phyloP scores from a whole-genome alignment of 1,140 invertebrate species.

The Leptinotarsa undecemlineata region DNA sequence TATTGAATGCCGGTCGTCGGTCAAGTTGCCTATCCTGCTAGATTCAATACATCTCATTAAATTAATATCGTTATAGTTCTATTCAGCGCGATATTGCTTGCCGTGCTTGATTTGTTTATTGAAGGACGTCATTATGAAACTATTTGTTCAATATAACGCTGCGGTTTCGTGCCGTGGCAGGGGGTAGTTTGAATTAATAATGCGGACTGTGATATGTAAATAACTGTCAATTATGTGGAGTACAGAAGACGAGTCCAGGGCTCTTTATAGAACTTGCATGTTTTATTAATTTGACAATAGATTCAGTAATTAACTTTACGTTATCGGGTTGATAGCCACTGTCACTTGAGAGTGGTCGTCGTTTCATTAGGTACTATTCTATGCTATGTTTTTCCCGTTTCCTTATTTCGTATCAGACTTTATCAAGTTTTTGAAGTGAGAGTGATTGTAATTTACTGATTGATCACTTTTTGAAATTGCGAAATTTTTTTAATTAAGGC shows the following conservation, averaged over 20 bases:
- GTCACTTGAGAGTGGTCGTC: too few species aligned
- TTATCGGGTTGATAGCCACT: too few species aligned
- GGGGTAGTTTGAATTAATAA: slow-evolving; percentile 1
- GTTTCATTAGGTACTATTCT: too few species aligned
- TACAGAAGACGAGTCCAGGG: not conserved
- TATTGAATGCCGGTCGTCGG: slow-evolving; percentile 20
- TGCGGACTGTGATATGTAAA: not conserved
- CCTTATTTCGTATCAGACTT: too few species aligned
- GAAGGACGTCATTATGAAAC: slow-evolving; percentile 7
- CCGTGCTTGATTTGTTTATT: slow-evolving; percentile 5
- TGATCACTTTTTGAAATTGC: too few species aligned
- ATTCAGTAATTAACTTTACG: too few species aligned
- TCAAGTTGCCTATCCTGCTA: slow-evolving; percentile 32
- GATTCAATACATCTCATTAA: slow-evolving; percentile 36
- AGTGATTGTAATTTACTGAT: too few species aligned
- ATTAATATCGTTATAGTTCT: slow-evolving; percentile 32
- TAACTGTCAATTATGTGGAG: not conserved
- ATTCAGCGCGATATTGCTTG: slow-evolving; percentile 5
- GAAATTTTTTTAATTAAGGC: too few species aligned
- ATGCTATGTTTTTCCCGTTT: too few species aligned
- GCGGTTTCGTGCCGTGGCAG: not conserved
- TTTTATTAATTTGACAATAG: too few species aligned
- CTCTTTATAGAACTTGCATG: not conserved
- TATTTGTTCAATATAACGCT: slow-evolving; percentile 5
- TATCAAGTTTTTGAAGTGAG: too few species aligned